These are phyloP conservation scores for Callyntrura guangdongensis DNA, from an alignment of 2,888 invertebrate genomes.

Conservation along the genomic window DNA sequence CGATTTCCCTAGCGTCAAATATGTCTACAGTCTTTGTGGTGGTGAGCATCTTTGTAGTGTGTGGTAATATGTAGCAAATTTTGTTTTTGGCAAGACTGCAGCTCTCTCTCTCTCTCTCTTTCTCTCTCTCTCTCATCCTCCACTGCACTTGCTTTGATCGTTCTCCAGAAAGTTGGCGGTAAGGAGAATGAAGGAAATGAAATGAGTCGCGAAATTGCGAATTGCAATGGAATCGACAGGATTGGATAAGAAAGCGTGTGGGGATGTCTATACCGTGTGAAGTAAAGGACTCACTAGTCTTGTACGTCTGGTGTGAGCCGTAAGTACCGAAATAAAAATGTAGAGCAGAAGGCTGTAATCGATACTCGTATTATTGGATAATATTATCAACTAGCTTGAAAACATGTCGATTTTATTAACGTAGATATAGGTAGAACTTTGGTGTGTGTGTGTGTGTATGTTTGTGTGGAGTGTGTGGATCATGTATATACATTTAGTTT, in stretches of 20 bases:
- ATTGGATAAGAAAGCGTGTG: not conserved
- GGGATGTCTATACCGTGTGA: not conserved
- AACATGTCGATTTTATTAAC: too few relatives aligned
- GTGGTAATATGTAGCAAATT: too few relatives aligned
- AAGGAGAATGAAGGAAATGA: not conserved
- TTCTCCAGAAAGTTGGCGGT: not conserved
- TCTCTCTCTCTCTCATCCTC: too few relatives aligned
- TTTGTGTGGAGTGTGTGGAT: not conserved
- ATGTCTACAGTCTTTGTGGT: too few relatives aligned
- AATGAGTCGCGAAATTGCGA: constrained; percentile 23
- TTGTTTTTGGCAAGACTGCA: too few relatives aligned
- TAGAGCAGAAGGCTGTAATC: not conserved
- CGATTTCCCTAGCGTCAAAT: too few relatives aligned
- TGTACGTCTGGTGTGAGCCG: not conserved
- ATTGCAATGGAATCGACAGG: constrained; percentile 13
- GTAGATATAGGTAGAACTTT: too few relatives aligned
- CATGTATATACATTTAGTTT: not conserved
- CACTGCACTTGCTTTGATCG: too few relatives aligned
- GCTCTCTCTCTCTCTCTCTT: too few relatives aligned
- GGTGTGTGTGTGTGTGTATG: not conserved
- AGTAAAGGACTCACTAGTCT: not conserved
- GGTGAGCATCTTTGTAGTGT: too few relatives aligned
- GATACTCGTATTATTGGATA: too few relatives aligned
- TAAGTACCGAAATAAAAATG: not conserved
- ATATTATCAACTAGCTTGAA: too few relatives aligned